These are phyloP conservation scores for Corythoichthys haematopterus DNA, from an alignment of 2,113 vertebrate species.

Conservation along the genomic window DNA sequence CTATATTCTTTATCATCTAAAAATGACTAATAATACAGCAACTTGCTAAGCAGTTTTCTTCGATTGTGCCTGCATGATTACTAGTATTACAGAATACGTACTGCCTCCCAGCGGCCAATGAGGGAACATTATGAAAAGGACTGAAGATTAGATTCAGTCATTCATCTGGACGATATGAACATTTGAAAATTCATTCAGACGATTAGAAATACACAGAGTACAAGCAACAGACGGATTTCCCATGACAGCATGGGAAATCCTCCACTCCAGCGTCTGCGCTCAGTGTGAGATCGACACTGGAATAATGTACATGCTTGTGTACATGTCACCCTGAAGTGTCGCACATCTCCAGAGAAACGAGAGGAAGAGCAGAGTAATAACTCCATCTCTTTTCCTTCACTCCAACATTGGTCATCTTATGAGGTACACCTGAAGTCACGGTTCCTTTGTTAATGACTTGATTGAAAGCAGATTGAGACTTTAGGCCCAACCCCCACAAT, in stretches of 20 bases:
- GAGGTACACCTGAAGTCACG: neutral
- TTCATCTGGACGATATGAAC: neutral
- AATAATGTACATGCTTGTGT: slow-evolving; percentile 16
- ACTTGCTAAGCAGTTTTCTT: too few relatives aligned
- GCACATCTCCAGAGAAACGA: slow-evolving; percentile 29
- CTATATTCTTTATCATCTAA: too few relatives aligned
- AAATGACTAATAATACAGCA: too few relatives aligned
- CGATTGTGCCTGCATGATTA: too few relatives aligned
- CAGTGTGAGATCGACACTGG: slow-evolving; percentile 17
- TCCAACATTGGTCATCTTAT: neutral
- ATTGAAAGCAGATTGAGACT: neutral
- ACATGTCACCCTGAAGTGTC: slow-evolving; percentile 42
- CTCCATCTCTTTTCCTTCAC: neutral
- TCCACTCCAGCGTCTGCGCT: slow-evolving; percentile 43
- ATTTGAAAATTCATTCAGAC: neutral
- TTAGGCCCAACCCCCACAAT: too few relatives aligned
- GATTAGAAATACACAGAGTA: slow-evolving; percentile 6
- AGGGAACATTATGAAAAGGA: too few relatives aligned
- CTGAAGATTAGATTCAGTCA: too few relatives aligned
- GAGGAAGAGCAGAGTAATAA: slow-evolving; percentile 9
- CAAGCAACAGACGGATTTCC: slow-evolving; percentile 37
- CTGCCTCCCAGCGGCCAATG: too few relatives aligned
- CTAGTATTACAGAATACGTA: too few relatives aligned
- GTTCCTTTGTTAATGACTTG: neutral
- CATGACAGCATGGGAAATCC: slow-evolving; percentile 61